Conservation (phyloP, 2,888 invertebrate species). For the Rhabditophanes sp. region DNA sequence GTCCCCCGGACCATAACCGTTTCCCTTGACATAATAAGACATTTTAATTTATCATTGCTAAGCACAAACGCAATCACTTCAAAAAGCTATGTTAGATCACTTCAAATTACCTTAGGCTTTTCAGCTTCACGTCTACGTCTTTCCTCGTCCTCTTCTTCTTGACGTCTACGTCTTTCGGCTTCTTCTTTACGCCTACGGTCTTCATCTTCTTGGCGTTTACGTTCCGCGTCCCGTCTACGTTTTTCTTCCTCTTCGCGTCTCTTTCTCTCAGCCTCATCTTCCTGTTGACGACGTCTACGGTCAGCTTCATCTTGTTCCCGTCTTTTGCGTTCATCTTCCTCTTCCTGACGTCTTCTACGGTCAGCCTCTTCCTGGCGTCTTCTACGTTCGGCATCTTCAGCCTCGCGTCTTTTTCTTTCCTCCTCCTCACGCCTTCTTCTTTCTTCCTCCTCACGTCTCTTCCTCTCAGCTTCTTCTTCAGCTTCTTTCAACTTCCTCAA, state of each 20-base stretch:
- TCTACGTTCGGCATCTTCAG: slow-evolving; percentile 13
- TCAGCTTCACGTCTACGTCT: slow-evolving; percentile 6
- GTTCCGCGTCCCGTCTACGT: slow-evolving; percentile 15
- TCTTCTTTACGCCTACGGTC: too few species aligned
- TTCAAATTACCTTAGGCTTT: slow-evolving; percentile 2
- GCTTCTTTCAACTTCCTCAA: slow-evolving; percentile 21
- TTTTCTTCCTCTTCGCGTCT: slow-evolving; percentile 10
- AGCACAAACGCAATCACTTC: slow-evolving; percentile 4
- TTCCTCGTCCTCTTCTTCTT: slow-evolving; percentile 18
- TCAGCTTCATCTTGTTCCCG: slow-evolving; percentile 15
- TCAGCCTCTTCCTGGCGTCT: slow-evolving; percentile 6
- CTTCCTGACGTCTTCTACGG: slow-evolving; percentile 14
- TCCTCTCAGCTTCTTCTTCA: slow-evolving; percentile 27
- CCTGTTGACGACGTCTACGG: slow-evolving; percentile 5
- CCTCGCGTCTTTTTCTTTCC: slow-evolving; percentile 12
- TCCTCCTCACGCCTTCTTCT: slow-evolving; percentile 22
- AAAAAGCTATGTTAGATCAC: slow-evolving; percentile 4
- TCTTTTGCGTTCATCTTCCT: slow-evolving; percentile 24
- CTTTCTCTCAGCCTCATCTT: slow-evolving; percentile 4
- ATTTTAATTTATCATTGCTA: not conserved
- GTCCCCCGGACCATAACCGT: slow-evolving; percentile 2
- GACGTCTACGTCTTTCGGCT: slow-evolving; percentile 7
- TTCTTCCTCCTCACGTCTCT: slow-evolving; percentile 37
- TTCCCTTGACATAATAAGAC: not conserved
- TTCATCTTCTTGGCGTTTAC: slow-evolving; percentile 16